These are phyloP conservation scores for Periplaneta americana DNA, from an alignment of 1,140 invertebrate species.

Conservation along the genomic window DNA sequence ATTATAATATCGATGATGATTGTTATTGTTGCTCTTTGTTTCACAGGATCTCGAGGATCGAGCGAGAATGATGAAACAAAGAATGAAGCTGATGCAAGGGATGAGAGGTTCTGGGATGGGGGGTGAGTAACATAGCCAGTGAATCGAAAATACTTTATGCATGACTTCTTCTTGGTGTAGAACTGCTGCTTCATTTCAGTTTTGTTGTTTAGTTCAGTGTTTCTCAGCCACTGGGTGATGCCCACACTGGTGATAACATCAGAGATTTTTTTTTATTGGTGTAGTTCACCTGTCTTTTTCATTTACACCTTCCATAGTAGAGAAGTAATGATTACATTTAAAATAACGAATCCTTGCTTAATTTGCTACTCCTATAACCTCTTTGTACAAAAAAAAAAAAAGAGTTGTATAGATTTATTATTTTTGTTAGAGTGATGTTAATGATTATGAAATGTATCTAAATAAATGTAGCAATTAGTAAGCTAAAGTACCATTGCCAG, in stretches of 20 bases:
- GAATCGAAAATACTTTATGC: background rate
- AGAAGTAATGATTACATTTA: too few relatives aligned
- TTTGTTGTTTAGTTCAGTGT: background rate
- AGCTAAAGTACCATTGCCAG: too few relatives aligned
- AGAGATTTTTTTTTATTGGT: background rate
- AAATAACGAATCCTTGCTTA: too few relatives aligned
- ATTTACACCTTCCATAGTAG: too few relatives aligned
- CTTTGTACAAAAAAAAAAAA: too few relatives aligned
- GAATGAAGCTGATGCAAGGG: conserved; percentile 54
- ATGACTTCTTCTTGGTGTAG: background rate
- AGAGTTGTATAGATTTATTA: too few relatives aligned
- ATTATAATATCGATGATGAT: background rate
- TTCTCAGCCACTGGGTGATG: background rate
- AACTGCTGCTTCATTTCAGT: background rate
- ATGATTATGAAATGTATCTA: too few relatives aligned
- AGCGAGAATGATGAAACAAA: conserved; percentile 60
- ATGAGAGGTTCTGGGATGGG: conserved; percentile 62
- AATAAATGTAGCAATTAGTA: too few relatives aligned
- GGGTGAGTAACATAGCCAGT: conserved; percentile 29
- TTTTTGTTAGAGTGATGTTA: too few relatives aligned
- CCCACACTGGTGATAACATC: background rate
- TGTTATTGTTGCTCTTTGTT: conserved; percentile 24
- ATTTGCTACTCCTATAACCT: too few relatives aligned
- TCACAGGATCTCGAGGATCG: conserved; percentile 82
- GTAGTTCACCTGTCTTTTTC: background rate